phyloP scores from a whole-genome alignment of 2,888 invertebrate species.

The Phymatocera aterrima region DNA sequence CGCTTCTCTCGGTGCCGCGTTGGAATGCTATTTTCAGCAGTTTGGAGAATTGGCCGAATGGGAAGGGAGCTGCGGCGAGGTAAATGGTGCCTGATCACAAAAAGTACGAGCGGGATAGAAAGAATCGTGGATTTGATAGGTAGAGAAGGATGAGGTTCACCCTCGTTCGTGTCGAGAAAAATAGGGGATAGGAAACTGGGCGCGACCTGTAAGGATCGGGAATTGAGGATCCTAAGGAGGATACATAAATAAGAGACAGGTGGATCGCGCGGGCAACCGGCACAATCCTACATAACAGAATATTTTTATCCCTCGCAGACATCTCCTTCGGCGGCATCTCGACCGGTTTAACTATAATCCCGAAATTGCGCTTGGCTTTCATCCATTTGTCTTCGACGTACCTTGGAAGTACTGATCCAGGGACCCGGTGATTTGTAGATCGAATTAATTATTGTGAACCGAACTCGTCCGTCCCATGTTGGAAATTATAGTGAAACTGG shows the following conservation, averaged over 20 bases:
- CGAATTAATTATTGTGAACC: background rate
- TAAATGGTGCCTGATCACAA: constrained; percentile 32
- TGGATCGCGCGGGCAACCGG: constrained; percentile 48
- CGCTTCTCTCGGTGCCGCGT: background rate
- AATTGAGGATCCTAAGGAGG: constrained; percentile 54
- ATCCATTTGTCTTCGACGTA: background rate
- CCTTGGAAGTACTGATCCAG: too few relatives aligned
- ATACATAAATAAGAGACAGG: constrained; percentile 61
- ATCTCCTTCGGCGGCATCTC: background rate
- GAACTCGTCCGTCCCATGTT: background rate
- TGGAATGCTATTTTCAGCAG: background rate
- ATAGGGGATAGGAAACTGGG: constrained; percentile 18
- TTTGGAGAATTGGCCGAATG: background rate
- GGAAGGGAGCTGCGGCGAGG: constrained; percentile 10
- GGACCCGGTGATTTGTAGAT: background rate
- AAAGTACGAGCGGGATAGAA: background rate
- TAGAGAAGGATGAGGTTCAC: background rate
- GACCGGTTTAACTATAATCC: constrained; percentile 1
- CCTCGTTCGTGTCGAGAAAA: background rate
- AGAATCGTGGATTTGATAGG: background rate
- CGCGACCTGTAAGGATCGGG: constrained; percentile 44
- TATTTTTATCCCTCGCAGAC: background rate
- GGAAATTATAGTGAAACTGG: too few relatives aligned
- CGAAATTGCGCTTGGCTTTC: background rate
- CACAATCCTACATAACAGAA: constrained; percentile 7